These are phyloP conservation scores for Cataglyphis rosenhaueri DNA, from an alignment of 2,888 invertebrate species.

Conservation along the genomic window DNA sequence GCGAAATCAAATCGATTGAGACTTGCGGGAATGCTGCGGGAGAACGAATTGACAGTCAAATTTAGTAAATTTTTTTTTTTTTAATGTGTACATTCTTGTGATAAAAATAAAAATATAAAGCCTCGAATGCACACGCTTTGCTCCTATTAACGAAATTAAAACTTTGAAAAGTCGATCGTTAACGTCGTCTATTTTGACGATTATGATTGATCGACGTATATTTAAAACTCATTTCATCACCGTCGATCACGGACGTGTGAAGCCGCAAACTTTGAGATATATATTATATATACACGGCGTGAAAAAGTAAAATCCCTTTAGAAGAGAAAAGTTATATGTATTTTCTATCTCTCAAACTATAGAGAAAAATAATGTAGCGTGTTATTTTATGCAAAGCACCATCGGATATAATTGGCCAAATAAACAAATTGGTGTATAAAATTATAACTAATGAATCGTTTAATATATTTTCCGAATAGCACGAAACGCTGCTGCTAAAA, in stretches of 20 bases:
- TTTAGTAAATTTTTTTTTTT: background rate
- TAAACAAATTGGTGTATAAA: conserved; percentile 7
- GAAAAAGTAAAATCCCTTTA: conserved; percentile 9
- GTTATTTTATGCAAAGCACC: background rate
- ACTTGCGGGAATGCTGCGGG: background rate
- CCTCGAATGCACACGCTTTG: background rate
- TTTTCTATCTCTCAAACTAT: background rate
- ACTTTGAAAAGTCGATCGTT: conserved; percentile 47
- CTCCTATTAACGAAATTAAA: conserved; percentile 45
- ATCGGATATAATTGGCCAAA: background rate
- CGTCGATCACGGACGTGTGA: conserved; percentile 56
- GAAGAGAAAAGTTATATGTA: background rate
- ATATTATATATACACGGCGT: background rate
- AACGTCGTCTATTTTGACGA: conserved; percentile 49
- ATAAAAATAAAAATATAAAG: conserved; percentile 23
- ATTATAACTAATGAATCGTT: background rate
- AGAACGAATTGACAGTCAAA: conserved; percentile 16
- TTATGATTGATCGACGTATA: conserved; percentile 67
- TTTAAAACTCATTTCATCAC: conserved; percentile 67
- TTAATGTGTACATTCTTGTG: background rate
- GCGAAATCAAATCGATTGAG: conserved; percentile 34
- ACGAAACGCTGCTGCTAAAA: background rate
- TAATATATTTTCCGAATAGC: conserved; percentile 15
- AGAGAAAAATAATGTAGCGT: background rate
- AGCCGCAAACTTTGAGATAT: conserved; percentile 24